Base-by-base conservation (phyloP, 2,888 invertebrate species). In the Lochmaea crataegi region DNA sequence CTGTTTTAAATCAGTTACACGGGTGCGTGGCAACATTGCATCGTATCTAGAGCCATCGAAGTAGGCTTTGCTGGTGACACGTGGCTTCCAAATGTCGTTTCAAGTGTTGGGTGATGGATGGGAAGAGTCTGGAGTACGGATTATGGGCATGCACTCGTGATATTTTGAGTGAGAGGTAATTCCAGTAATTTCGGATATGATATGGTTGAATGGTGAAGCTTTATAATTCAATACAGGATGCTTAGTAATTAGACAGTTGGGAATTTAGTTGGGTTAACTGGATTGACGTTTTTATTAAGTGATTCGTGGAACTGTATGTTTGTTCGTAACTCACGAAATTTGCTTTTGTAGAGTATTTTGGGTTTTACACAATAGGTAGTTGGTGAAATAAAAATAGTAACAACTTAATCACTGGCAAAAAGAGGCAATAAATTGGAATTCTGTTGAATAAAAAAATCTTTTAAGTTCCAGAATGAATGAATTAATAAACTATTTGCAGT, bases 61-160 rank as follows among this genome's bases (percentile, higher is more conserved):
- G 61, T 57, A 18, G 75, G 68, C 61, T 73, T 71, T 75, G 75
- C 65, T 22, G 32, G 42, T 71, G 75, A 75, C 75, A 71, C 71
- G 56, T 63, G 71, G 68, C 48, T 68, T 72, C 48, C n/a, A 18
- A 53, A 58, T 68, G 72, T 68, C 72, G 58, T 72, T 68, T 72
- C 56, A 58, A 72, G 68, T 68, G 65, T 58, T 57, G 38, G 18
- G 68, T 72, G 72, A 72, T 72, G 53, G 64, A 72, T 72, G 64
- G 51, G 58, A 56, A 68, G 65, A 68, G 61, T 58, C 71, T 71
- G 41, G 22, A 58, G 42, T 61, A 41, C 18, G 68, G 72, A 72
- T 72, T 68, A 72, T 48, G 65, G 65, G 58, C 68, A 63, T 63
- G 14, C 63, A 53, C 41, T 63, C 53, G 38, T 60, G 68, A 64